Base-by-base conservation (phyloP, 2,888 invertebrate genomes). In the Epinotia brunnichana region DNA sequence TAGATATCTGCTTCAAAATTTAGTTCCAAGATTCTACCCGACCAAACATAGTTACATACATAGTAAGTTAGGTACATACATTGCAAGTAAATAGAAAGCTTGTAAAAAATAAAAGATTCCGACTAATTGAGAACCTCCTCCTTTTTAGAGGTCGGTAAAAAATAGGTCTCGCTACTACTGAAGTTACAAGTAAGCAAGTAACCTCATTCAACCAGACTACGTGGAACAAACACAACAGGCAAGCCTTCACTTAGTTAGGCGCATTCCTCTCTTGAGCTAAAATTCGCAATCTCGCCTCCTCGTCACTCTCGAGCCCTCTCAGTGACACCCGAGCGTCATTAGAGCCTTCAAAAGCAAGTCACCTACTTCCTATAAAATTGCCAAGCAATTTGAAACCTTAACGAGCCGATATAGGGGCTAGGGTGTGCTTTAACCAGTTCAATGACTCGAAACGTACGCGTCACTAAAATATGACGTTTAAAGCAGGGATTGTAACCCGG, bases 241-340 rank as follows among this genome's bases (percentile, higher is more conserved):
- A 17, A n/a, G 35, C 68, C 60, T 56, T 61, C 57, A 61, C 60
- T 69, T 69, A 68, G 62, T 73, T 63, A 39, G 73, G 19, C 57
- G 57, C 63, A 59, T 51, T 48, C 63, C 21, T 5, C 63, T n/a
- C 73, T 69, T 56, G 39, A 53, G 62, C 24, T 73, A 63, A 73
- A 73, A 68, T 69, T 69, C 73, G 73, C 73, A 69, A 73, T 69
- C 68, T 68, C 51, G 39, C 73, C 57, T 53, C 41, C 73, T 63
- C 62, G 62, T 53, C 72, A 35, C 67, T 57, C 63, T 68, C 73
- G 17, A 69, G 69, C 51, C 62, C 72, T 59, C 73, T 73, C 59
- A 59, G 61, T 57, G 66, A 69, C 68, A 73, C 68, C 68, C 73
- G 63, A 69, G 73, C 68, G 41, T 73, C 73, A 73, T 73, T 73